Base-by-base conservation (phyloP, 2,888 invertebrate species). In the Phengaris arion region DNA sequence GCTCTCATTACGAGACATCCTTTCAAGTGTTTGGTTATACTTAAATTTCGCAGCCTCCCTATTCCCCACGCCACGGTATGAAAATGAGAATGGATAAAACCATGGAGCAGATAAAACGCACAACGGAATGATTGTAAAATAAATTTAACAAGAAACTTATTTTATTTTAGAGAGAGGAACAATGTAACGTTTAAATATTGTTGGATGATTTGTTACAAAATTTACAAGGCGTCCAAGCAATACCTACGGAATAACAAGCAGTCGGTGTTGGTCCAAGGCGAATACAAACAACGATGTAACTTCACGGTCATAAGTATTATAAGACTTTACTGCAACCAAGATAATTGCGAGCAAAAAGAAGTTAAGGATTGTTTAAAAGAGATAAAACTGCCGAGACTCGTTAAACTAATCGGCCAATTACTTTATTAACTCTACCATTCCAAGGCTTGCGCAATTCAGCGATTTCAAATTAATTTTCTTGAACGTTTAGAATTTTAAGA, bases 321-420 rank as follows among this genome's bases (percentile, higher is more conserved):
- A 59, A 8, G 59, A 52, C 15, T 51, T 15, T 22, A 48, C 70
- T 70, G 48, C n/a, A 22, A 13, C n/a, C 22, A 48, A 51, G 6
- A 52, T 51, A 48, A 70, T 70, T 70, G 70, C 70, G 2, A 70
- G 12, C 48, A 51, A 48, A 70, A 70, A 51, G 48, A 70, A 51
- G 48, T n/a, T 22, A 68, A 68, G 48, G 52, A 70, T 70, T 70
- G 70, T 70, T 68, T 46, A n/a, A 51, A 52, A 70, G 15, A 74
- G 59, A 57, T 74, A 48, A 74, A 74, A 57, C 46, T 9, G 52
- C n/a, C 74, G 59, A 35, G 74, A 68, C 72, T 79, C 77, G 81
- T 78, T 77, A 79, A 78, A 79, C 81, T 85, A 85, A 87, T 86
- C 84, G 80, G 81, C 82, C 81, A 79, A 84, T 82, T 82, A 80